Conservation (phyloP, 2,113 vertebrate species). For the Corydoras sp. region DNA sequence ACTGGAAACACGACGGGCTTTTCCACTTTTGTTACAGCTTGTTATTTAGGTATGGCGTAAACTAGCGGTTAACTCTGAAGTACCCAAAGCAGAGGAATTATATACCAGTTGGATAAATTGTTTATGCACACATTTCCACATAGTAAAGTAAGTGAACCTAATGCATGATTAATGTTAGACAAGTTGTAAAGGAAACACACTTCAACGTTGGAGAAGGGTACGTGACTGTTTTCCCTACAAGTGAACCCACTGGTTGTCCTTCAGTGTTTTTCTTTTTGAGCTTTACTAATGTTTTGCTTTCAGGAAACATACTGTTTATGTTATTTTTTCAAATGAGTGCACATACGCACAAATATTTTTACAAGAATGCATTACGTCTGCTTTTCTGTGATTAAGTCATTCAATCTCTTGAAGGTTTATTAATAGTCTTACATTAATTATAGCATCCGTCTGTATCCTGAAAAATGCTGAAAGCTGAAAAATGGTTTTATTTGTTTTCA, state of each 20-base stretch:
- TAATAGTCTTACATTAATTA: background rate
- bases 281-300: background rate
- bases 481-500: too few species aligned
- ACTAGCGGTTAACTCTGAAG: slow-evolving; percentile 36
- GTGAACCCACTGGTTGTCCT: too few species aligned
- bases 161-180: background rate
- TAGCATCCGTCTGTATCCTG: too few species aligned
- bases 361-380: background rate
- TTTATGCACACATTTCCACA: slow-evolving; percentile 23
- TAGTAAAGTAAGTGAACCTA: slow-evolving; percentile 29
- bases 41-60: slow-evolving; percentile 70
- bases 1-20: slow-evolving; percentile 72
- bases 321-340: slow-evolving; percentile 3
- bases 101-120: slow-evolving; percentile 30
- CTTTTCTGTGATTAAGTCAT: background rate
- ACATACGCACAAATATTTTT: slow-evolving; percentile 16
- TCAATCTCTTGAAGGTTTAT: background rate
- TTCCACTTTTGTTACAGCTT: slow-evolving; percentile 71
- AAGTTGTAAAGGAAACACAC: slow-evolving; percentile 17
- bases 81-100: slow-evolving; percentile 10
- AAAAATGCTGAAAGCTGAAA: too few species aligned
- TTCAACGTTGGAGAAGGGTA: background rate
- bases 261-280: slow-evolving; percentile 1
- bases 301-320: slow-evolving; percentile 2
- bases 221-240: background rate